Conservation (phyloP, 2,888 invertebrate genomes). For the Plusia festucae region DNA sequence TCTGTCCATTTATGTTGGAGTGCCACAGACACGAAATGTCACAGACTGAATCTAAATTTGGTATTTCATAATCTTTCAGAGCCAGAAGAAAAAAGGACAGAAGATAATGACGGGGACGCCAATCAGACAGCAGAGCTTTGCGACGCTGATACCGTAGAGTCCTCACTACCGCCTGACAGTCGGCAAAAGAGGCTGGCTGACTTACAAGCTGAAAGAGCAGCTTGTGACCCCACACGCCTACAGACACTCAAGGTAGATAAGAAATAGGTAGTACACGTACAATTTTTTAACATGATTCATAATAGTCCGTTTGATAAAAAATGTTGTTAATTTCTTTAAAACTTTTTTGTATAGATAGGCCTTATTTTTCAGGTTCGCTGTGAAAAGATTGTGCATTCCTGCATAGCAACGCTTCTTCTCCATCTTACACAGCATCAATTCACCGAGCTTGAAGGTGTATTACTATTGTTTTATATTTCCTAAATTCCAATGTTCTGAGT, state of each 20-base stretch:
- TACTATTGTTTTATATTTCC: background rate
- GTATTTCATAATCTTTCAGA: conserved; percentile 64
- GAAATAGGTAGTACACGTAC: background rate
- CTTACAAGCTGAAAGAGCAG: conserved; percentile 93
- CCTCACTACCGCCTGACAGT: conserved; percentile 91
- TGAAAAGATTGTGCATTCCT: conserved; percentile 94
- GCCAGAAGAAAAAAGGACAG: conserved; percentile 82
- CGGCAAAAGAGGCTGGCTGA: conserved; percentile 92
- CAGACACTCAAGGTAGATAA: conserved; percentile 90
- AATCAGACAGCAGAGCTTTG: conserved; percentile 89
- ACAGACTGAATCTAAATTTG: background rate
- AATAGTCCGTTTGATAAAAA: background rate
- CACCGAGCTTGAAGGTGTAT: conserved; percentile 94
- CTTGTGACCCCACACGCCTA: conserved; percentile 94
- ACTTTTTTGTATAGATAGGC: background rate
- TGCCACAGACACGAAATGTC: too few relatives aligned
- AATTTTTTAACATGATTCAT: background rate
- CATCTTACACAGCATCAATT: conserved; percentile 95
- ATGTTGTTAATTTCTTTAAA: background rate
- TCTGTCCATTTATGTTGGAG: too few relatives aligned
- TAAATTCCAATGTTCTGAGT: too few relatives aligned
- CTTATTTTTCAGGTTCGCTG: conserved; percentile 86
- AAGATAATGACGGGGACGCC: conserved; percentile 85
- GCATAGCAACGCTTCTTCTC: conserved; percentile 94
- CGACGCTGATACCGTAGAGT: conserved; percentile 92